These are phyloP conservation scores for Enhydra lutris DNA, from an alignment of 2,113 vertebrate genomes.

Conservation along the genomic window DNA sequence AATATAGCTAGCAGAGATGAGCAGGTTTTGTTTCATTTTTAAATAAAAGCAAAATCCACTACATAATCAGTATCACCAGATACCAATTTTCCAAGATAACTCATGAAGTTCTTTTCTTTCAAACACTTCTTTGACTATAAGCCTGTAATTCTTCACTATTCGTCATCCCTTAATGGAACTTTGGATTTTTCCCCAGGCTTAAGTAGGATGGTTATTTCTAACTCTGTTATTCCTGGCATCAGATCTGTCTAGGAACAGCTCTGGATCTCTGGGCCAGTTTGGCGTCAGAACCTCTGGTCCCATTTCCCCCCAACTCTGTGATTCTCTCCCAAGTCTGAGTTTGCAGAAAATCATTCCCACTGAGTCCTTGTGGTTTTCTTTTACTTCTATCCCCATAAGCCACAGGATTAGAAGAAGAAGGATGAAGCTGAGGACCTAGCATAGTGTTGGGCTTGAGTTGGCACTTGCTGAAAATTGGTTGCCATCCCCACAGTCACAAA, in stretches of 20 bases:
- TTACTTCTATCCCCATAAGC: background rate
- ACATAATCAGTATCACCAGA: background rate
- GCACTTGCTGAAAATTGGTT: background rate
- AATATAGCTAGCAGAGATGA: background rate
- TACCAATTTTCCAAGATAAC: background rate
- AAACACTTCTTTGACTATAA: background rate
- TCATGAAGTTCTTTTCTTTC: background rate
- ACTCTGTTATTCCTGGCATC: constrained; percentile 10
- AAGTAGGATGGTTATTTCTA: constrained; percentile 41
- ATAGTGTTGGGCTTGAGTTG: background rate
- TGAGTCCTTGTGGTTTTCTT: background rate
- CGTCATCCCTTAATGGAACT: background rate
- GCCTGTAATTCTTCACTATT: background rate
- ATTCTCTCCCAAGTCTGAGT: background rate
- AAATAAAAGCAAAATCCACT: background rate
- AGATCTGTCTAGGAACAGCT: constrained; percentile 28
- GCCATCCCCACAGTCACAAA: rapidly evolving
- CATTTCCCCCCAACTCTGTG: background rate
- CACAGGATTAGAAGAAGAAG: background rate
- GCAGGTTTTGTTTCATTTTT: constrained; percentile 5
- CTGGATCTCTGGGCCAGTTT: background rate
- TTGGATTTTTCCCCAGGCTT: constrained; percentile 23
- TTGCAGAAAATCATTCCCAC: background rate
- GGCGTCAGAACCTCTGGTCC: background rate
- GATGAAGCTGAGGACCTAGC: background rate